Conservation (phyloP, 2,888 invertebrate genomes). For the Rhagophthalmus giganteus region DNA sequence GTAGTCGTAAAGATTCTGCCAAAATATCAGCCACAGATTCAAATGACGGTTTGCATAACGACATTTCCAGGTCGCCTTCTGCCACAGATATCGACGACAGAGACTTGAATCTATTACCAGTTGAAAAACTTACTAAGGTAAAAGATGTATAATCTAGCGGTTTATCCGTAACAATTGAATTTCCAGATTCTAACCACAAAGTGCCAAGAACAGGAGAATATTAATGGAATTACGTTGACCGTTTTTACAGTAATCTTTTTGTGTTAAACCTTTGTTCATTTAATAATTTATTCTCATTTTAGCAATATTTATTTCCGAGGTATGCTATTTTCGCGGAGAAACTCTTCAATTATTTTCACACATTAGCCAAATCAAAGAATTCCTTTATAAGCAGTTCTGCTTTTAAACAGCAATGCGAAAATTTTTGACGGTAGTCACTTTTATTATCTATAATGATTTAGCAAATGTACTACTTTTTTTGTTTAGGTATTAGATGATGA, state of each 20-base stretch:
- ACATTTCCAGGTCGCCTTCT: not conserved
- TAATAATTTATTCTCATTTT: conserved; percentile 40
- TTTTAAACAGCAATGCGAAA: conserved; percentile 77
- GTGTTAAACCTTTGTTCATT: conserved; percentile 19
- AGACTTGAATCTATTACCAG: not conserved
- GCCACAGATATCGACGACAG: not conserved
- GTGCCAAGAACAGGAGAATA: conserved; percentile 69
- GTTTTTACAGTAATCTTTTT: conserved; percentile 62
- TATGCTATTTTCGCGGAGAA: conserved; percentile 72
- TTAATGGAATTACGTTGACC: conserved; percentile 70
- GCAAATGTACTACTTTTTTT: conserved; percentile 9
- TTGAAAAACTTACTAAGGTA: conserved; percentile 69
- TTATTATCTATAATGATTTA: not conserved
- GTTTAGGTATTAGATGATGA: conserved; percentile 59
- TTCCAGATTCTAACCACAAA: conserved; percentile 71
- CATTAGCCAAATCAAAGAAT: conserved; percentile 63
- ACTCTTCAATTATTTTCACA: conserved; percentile 67
- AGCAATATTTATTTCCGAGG: conserved; percentile 79
- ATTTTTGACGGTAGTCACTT: conserved; percentile 55
- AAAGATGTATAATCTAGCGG: not conserved
- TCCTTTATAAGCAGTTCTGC: conserved; percentile 63
- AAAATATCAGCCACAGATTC: not conserved
- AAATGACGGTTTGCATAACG: not conserved
- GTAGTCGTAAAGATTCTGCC: not conserved
- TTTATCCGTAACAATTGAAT: not conserved